Evolutionary conservation across 2,888 invertebrate species (phyloP).

Genomic region (Scaptomyza tumidula): DNA sequence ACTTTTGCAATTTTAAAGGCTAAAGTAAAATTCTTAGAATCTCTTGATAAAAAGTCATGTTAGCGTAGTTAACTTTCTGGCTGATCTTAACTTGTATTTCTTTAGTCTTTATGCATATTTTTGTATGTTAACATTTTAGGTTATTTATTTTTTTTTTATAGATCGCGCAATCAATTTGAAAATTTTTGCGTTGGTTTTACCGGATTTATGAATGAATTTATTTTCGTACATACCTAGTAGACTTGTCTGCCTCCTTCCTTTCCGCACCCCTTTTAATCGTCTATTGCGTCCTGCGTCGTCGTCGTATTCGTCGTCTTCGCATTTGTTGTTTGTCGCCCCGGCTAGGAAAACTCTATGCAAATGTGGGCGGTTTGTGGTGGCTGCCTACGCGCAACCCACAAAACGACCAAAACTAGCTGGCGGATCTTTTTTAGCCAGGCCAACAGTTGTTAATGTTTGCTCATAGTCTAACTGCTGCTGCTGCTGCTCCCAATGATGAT

Average conservation of each 20-base stretch:
- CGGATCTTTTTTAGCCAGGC: constrained; percentile 37
- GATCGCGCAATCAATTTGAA: constrained; percentile 77
- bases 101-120: constrained; percentile 33
- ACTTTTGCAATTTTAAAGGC: background rate
- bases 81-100: constrained; percentile 12
- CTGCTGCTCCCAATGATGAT: constrained; percentile 20
- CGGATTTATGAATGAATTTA: constrained; percentile 81
- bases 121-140: constrained; percentile 36
- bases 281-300: constrained; percentile 48
- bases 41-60: background rate
- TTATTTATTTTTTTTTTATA: constrained; percentile 37
- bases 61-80: constrained; percentile 24
- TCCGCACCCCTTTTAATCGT: constrained; percentile 17
- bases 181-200: constrained; percentile 78
- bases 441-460: constrained; percentile 30
- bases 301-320: constrained; percentile 36
- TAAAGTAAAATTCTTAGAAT: background rate
- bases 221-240: constrained; percentile 67
- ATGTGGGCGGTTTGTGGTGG: constrained; percentile 70
- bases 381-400: constrained; percentile 79
- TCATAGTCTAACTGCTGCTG: constrained; percentile 28
- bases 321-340: constrained; percentile 76
- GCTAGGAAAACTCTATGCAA: constrained; percentile 72
- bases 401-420: constrained; percentile 55
- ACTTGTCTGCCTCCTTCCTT: constrained; percentile 62